Conservation (phyloP, 1,140 invertebrate species). For the Coenobita brevimanus region DNA sequence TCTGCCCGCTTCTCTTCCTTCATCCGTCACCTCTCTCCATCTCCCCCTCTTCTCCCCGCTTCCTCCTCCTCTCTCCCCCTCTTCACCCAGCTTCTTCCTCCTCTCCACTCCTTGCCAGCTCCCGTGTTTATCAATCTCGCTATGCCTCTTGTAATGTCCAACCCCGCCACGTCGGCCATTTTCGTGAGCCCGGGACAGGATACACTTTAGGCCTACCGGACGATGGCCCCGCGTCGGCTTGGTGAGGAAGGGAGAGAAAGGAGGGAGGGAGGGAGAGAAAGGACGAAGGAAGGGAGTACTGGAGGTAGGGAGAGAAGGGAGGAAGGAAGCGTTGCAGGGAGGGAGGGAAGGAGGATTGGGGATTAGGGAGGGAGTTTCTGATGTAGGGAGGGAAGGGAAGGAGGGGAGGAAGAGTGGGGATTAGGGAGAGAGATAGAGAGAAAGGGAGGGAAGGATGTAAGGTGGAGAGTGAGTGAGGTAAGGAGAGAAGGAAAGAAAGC, state of each 20-base stretch:
- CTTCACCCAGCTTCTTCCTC: background rate
- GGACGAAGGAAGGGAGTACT: background rate
- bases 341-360: too few relatives aligned
- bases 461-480: too few relatives aligned
- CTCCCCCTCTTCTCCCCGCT: background rate
- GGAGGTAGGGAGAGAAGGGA: too few relatives aligned
- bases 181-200: slow-evolving; percentile 39
- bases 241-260: background rate
- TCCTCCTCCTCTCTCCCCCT: background rate
- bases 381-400: too few relatives aligned
- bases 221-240: slow-evolving; percentile 13
- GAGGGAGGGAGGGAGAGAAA: background rate
- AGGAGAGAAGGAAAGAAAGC: too few relatives aligned
- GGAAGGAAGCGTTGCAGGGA: too few relatives aligned
- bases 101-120: background rate
- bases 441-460: too few relatives aligned
- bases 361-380: too few relatives aligned
- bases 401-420: too few relatives aligned
- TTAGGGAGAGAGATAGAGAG: too few relatives aligned
- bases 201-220: slow-evolving; percentile 57
- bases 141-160: slow-evolving; percentile 8
- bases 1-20: background rate
- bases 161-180: slow-evolving; percentile 46
- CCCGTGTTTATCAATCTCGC: slow-evolving; percentile 23
- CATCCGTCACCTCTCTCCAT: background rate